Conservation (phyloP, 2,797 vertebrate genomes). For the Diplodus puntazzo region DNA sequence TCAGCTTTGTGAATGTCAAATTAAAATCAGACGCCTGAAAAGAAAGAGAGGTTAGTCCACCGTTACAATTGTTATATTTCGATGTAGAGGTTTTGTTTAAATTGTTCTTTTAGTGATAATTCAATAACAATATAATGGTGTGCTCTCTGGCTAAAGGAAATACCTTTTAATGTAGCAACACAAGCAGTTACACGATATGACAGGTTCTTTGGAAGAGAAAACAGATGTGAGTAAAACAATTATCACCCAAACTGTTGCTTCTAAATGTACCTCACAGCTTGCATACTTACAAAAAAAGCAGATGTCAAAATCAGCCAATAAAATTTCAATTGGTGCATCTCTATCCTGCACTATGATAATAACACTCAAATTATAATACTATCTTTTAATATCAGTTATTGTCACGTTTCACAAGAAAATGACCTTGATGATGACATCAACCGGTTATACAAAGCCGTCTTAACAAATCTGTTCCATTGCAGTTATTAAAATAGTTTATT, state of each 20-base stretch:
- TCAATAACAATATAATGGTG: not conserved
- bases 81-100: not conserved
- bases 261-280: not conserved
- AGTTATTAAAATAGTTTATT: not conserved
- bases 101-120: too few relatives aligned
- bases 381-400: not conserved
- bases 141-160: not conserved
- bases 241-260: not conserved
- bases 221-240: not conserved
- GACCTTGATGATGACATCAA: constrained; percentile 1
- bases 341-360: not conserved
- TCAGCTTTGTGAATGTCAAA: not conserved
- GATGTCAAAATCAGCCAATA: too few relatives aligned
- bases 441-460: not conserved
- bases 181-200: not conserved
- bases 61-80: not conserved
- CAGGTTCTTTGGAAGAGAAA: not conserved
- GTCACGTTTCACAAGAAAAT: not conserved
- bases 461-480: not conserved
- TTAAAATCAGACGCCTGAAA: not conserved
- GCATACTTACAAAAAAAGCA: not conserved
- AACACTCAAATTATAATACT: not conserved
- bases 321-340: too few relatives aligned
- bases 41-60: not conserved
- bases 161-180: not conserved